Percentiles rank a stretch among this genome's conserved stretches.
Conservation (phyloP, 2,797 vertebrate genomes). For the Enteromius mattozi region DNA sequence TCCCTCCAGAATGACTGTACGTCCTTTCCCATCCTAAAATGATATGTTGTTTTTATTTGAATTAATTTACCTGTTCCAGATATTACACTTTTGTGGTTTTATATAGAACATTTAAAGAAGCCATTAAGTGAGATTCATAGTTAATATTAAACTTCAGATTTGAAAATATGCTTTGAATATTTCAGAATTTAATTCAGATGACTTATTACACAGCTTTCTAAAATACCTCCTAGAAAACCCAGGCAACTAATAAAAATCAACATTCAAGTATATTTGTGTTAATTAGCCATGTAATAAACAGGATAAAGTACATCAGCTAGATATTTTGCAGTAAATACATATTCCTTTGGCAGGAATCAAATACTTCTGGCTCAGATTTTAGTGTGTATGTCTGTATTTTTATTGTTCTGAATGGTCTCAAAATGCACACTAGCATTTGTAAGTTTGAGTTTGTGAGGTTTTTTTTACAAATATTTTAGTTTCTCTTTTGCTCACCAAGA, state of each 20-base stretch:
- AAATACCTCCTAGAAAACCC: neutral
- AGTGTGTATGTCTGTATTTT: neutral
- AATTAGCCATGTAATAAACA: neutral
- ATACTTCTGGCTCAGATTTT: neutral
- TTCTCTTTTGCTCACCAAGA: neutral
- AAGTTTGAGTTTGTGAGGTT: neutral
- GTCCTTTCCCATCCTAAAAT: constrained; percentile 26
- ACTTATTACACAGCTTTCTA: neutral
- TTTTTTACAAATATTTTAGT: neutral
- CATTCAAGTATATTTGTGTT: neutral
- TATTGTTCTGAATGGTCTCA: neutral
- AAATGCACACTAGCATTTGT: neutral
- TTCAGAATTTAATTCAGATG: neutral
- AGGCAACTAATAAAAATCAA: neutral
- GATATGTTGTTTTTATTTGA: neutral
- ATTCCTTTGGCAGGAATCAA: neutral
- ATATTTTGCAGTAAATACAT: neutral
- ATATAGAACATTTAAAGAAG: neutral
- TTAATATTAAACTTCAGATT: neutral
- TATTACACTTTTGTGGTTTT: neutral
- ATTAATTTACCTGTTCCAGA: neutral
- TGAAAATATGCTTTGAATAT: neutral
- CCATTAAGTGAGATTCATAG: too few species aligned
- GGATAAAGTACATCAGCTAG: neutral
- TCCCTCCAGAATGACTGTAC: constrained; percentile 98